phyloP scores from a whole-genome alignment of 2,797 vertebrate genomes.

The Sebastiscus albofasciatus region DNA sequence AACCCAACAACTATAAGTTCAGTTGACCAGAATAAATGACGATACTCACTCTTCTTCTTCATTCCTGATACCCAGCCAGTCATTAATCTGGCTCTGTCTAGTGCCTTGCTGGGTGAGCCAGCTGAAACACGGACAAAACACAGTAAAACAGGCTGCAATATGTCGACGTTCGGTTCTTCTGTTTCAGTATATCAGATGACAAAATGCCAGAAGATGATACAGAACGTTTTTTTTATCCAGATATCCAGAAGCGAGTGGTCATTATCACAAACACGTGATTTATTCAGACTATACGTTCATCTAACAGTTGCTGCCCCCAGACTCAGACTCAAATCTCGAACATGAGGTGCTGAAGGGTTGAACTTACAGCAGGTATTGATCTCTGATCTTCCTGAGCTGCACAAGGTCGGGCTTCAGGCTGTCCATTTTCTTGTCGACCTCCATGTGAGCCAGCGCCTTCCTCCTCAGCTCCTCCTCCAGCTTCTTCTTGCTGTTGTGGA shows the following conservation, averaged over 20 bases:
- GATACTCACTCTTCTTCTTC: slow-evolving; percentile 91
- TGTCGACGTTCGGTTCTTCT: neutral
- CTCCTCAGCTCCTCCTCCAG: slow-evolving; percentile 91
- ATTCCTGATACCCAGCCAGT: slow-evolving; percentile 89
- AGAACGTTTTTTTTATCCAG: neutral
- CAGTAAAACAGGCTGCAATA: neutral
- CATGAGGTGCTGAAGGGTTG: neutral
- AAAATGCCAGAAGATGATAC: neutral
- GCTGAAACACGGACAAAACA: slow-evolving; percentile 69
- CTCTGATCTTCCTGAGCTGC: slow-evolving; percentile 91
- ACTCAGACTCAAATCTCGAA: neutral
- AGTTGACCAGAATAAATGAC: neutral
- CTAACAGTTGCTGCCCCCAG: neutral
- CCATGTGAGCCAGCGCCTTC: slow-evolving; percentile 87
- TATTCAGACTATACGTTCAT: neutral
- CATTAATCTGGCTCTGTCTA: slow-evolving; percentile 90
- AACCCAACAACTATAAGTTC: neutral
- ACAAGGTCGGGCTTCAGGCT: slow-evolving; percentile 92
- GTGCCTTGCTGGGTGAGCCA: slow-evolving; percentile 93
- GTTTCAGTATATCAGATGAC: neutral
- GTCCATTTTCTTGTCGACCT: slow-evolving; percentile 92
- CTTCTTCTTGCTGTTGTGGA: slow-evolving; percentile 92
- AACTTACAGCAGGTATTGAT: slow-evolving; percentile 92
- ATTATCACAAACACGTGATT: neutral
- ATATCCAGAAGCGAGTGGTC: neutral